A percentile compares a stretch with the other conserved stretches of the same genome.
Conservation (phyloP, 2,113 vertebrate species). For the Tupaia chinensis region DNA sequence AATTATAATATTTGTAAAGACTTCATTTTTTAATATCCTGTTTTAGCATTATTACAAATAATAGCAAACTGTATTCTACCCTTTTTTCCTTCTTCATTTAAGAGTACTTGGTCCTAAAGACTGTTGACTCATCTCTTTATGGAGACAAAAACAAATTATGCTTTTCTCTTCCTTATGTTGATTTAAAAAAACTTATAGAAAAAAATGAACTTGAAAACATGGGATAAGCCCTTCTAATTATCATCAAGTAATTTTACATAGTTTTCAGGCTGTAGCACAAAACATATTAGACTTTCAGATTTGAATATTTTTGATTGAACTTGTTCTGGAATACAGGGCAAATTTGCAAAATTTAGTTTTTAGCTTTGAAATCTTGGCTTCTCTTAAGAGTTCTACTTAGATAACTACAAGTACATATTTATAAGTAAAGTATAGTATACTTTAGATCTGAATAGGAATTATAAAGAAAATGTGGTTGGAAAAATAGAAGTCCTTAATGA, state of each 20-base stretch:
- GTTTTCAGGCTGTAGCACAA: conserved; percentile 72
- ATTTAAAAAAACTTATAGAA: conserved; percentile 27
- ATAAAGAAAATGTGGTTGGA: conserved; percentile 60
- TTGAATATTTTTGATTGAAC: conserved; percentile 80
- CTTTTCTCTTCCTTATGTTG: conserved; percentile 27
- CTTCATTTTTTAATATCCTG: conserved; percentile 9
- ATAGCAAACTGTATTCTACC: not conserved
- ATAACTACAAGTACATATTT: conserved; percentile 51
- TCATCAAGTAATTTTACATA: conserved; percentile 77
- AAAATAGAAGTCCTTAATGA: not conserved
- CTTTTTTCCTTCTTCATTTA: conserved; percentile 11
- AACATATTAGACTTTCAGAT: conserved; percentile 71
- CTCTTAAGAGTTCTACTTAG: conserved; percentile 55
- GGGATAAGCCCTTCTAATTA: conserved; percentile 66
- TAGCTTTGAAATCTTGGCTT: conserved; percentile 76
- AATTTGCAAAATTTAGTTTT: conserved; percentile 80
- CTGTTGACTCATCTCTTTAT: not conserved
- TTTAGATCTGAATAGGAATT: conserved; percentile 63
- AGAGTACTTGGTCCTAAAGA: conserved; percentile 42
- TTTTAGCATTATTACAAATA: conserved; percentile 5
- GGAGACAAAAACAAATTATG: conserved; percentile 26
- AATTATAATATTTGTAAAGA: not conserved
- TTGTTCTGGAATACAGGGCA: conserved; percentile 77
- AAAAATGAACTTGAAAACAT: conserved; percentile 64
- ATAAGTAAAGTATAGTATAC: conserved; percentile 8